Evolutionary conservation across 2,113 vertebrate genomes (phyloP), one percentile per base, ranked within the genome.

Genomic region (Toxostoma redivivum): DNA sequence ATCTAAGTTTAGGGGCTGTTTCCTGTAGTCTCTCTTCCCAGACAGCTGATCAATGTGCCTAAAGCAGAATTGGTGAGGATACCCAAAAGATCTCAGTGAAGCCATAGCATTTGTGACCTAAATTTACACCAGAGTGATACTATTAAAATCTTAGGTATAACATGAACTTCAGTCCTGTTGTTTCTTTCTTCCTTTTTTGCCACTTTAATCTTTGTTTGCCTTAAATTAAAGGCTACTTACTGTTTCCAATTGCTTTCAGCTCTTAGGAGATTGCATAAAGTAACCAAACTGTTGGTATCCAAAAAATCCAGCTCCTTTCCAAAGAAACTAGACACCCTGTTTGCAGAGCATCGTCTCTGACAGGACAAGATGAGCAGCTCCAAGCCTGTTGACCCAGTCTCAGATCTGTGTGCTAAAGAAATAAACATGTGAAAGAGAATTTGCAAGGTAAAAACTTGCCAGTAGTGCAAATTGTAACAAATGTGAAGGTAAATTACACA

Each of bases 271-370:
- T 62, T 80, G 71, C 64, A 90, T 94, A 78, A 96, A 95, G 72
- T 45, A 76, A 94, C 12, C 1, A 14, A 92, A 78, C 54, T 83
- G 42, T 70, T 93, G 67, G 47, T 56, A 83, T 95, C 87, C 88
- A 96, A 62, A 78, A 93, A 94, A 74, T 90, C 60, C 81, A 71
- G 48, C 61, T 82, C 58, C 61, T 95, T 64, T 90, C 79, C 89
- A 93, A 86, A 90, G 97, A 96, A 97, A 97, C 86, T 9, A 35
- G 95, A 97, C 66, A 90, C 86, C 54, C 23, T 86, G 81, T 90
- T 97, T 92, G 84, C 92, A 96, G 93, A 97, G 96, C 11, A 13
- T 92, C 94, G 81, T 88, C 84, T 76, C 27, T 97, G 96, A 96
- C 91, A 92, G 83, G 58, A 56, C 72, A 87, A 94, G 84, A 94